These are phyloP conservation scores for Isichthys henryi DNA, from an alignment of 2,113 vertebrate species.

Conservation along the genomic window DNA sequence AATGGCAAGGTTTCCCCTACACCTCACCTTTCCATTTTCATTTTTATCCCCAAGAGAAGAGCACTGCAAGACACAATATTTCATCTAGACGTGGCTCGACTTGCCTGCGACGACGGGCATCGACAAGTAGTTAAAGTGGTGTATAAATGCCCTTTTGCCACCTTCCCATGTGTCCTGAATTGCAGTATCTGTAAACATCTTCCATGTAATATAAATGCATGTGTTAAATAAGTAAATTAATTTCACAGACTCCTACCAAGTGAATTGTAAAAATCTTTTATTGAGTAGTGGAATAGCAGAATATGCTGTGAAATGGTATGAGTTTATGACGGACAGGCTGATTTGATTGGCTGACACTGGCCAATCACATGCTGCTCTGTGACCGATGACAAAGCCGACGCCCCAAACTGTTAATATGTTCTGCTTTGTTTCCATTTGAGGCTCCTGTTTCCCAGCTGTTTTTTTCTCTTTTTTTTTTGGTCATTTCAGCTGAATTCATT, in stretches of 20 bases:
- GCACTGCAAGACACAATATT: slow-evolving; percentile 5
- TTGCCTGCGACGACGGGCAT: neutral
- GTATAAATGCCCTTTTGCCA: neutral
- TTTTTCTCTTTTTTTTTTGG: neutral
- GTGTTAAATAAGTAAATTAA: neutral
- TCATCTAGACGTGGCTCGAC: neutral
- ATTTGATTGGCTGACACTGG: neutral
- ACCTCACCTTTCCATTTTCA: slow-evolving; percentile 7
- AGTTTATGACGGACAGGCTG: neutral
- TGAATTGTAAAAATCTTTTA: neutral
- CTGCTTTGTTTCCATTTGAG: neutral
- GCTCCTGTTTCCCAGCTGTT: neutral
- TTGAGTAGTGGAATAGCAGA: neutral
- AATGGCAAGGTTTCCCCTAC: slow-evolving; percentile 1
- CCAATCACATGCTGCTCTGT: neutral
- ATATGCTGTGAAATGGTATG: neutral
- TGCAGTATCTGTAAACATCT: neutral
- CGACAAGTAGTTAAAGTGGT: neutral
- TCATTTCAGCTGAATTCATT: neutral
- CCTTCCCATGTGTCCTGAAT: neutral
- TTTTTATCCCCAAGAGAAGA: neutral
- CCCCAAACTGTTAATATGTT: neutral
- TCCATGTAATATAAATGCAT: neutral
- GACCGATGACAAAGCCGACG: neutral
- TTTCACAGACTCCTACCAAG: neutral